These are phyloP conservation scores for Lagopus muta DNA, from an alignment of 2,113 vertebrate genomes.

Conservation along the genomic window DNA sequence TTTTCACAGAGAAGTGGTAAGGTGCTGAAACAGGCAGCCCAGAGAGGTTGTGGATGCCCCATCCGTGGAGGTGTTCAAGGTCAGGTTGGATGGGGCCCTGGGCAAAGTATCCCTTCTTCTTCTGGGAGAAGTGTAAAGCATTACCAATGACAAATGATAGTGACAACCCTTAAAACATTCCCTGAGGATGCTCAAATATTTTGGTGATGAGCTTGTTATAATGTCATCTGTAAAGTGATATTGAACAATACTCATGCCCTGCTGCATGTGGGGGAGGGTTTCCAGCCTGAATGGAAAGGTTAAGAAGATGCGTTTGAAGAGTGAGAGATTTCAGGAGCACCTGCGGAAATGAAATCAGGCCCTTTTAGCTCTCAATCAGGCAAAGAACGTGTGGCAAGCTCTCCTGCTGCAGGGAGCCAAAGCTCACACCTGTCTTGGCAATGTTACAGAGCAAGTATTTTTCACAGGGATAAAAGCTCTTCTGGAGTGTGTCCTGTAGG, in stretches of 20 bases:
- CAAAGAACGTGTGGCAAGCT: slow-evolving; percentile 56
- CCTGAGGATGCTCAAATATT: slow-evolving; percentile 61
- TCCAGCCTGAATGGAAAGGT: slow-evolving; percentile 58
- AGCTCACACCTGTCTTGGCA: slow-evolving; percentile 69
- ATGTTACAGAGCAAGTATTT: slow-evolving; percentile 49
- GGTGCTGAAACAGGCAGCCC: no score
- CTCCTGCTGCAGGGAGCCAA: slow-evolving; percentile 70
- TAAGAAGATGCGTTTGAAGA: slow-evolving; percentile 66
- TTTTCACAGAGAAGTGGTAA: no score
- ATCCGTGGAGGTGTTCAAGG: no score
- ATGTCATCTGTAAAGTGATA: slow-evolving; percentile 50
- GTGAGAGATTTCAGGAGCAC: slow-evolving; percentile 58
- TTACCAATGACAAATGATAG: slow-evolving; percentile 2
- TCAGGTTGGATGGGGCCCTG: no score
- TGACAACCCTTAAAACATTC: slow-evolving; percentile 41
- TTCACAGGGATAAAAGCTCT: slow-evolving; percentile 43
- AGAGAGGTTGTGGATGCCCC: no score
- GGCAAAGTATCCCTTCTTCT: not conserved
- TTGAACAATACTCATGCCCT: slow-evolving; percentile 60
- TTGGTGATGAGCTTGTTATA: slow-evolving; percentile 65
- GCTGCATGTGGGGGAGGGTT: slow-evolving; percentile 37
- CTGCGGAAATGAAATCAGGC: slow-evolving; percentile 70
- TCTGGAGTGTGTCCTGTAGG: slow-evolving; percentile 6
- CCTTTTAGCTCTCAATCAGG: slow-evolving; percentile 66
- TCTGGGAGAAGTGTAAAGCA: not conserved